Evolutionary conservation across 2,888 invertebrate genomes (phyloP), one percentile per base, ranked within the genome.

Genomic region (Drosophila paranaensis): DNA sequence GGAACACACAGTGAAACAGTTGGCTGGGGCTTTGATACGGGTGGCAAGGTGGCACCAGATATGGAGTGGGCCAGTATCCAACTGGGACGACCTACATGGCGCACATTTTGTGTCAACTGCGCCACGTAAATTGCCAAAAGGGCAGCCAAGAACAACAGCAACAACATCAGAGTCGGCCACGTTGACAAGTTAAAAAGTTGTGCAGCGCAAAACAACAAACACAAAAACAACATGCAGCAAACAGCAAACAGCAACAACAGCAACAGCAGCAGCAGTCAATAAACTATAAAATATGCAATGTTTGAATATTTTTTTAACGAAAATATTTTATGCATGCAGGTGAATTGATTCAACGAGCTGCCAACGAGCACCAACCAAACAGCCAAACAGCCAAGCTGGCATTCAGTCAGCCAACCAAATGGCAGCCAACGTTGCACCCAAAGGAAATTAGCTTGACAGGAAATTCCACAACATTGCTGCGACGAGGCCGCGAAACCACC

Each of bases 371-470:
- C 13, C 35, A 35, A 37, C 35, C 37, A 53, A 45, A 6, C 30
- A 33, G 8, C 60, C 65, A 62, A 53, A 27, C 61, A 66, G 53
- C 48, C 69, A 69, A 71, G 45, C 57, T 57, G 56, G 56, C 56
- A 66, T 67, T 65, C 56, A 77, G 60, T 58, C 69, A 70, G 69
- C 69, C 72, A 71, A 73, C 65, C 73, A 69, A 71, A 72, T 58
- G 68, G 74, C 80, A 67, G 75, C 68, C 75, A 72, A 50, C 69
- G 76, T 60, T 73, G 81, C 81, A 81, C 90, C 89, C 90, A 82
- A 89, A 90, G 90, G 90, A 89, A 90, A 90, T 90, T 90, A 90
- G 90, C 88, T 88, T 90, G 87, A 90, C 89, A 89, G 88, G 85
- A 90, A 87, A 90, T 88, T 83, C 87, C 89, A 87, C 88, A 90